phyloP scores from a whole-genome alignment of 2,888 invertebrate genomes.

The Rutpela maculata region DNA sequence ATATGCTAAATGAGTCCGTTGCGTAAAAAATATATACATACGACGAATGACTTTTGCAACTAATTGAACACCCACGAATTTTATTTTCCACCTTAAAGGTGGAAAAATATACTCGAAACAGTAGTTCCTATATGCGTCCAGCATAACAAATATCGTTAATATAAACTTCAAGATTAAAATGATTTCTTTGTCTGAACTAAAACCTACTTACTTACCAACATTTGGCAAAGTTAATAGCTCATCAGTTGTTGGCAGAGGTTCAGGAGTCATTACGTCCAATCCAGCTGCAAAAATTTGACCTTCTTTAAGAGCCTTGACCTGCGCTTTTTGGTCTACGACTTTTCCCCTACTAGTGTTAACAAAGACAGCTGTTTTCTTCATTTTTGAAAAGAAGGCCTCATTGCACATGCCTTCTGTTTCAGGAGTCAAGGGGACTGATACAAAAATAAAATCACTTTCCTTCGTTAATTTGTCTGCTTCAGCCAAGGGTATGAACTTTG shows the following conservation, averaged over 20 bases:
- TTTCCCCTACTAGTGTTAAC: slow-evolving; percentile 87
- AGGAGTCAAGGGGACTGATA: slow-evolving; percentile 81
- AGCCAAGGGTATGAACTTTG: slow-evolving; percentile 81
- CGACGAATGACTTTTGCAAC: no score
- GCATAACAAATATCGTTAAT: no score
- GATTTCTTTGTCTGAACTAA: not conserved
- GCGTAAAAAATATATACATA: no score
- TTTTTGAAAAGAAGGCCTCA: slow-evolving; percentile 79
- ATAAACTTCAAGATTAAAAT: not conserved
- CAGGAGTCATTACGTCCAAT: slow-evolving; percentile 93
- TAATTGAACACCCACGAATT: no score
- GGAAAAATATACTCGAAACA: no score
- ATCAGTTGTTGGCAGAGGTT: slow-evolving; percentile 89
- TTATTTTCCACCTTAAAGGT: no score
- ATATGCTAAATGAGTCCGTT: no score
- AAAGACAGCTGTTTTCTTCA: slow-evolving; percentile 86
- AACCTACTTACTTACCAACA: slow-evolving; percentile 82
- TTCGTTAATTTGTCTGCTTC: slow-evolving; percentile 75
- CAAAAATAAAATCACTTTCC: slow-evolving; percentile 85
- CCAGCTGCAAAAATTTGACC: slow-evolving; percentile 91
- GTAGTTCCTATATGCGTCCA: no score
- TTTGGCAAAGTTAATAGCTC: slow-evolving; percentile 87
- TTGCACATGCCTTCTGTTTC: slow-evolving; percentile 85
- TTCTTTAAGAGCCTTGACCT: slow-evolving; percentile 85
- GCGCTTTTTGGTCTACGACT: slow-evolving; percentile 88